These are phyloP conservation scores for Prosapia bicincta DNA, from an alignment of 2,888 invertebrate species.

Conservation along the genomic window DNA sequence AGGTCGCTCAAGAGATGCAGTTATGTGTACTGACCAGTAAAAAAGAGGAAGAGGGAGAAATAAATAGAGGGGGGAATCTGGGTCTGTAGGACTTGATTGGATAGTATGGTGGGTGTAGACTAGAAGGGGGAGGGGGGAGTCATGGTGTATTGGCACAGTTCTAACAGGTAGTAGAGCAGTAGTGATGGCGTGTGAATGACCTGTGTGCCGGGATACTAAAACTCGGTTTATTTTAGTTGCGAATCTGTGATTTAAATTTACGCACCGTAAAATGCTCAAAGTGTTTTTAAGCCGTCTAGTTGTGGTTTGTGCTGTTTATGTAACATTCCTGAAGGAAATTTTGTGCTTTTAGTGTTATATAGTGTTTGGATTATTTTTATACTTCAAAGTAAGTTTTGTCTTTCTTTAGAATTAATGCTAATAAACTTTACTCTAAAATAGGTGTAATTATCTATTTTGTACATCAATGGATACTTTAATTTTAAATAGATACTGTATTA, in stretches of 20 bases:
- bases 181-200: neutral
- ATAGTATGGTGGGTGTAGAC: neutral
- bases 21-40: neutral
- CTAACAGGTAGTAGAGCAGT: constrained; percentile 2
- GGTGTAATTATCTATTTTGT: too few species aligned
- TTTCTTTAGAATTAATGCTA: too few species aligned
- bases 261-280: neutral
- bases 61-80: neutral
- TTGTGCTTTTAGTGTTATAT: too few species aligned
- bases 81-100: constrained; percentile 2
- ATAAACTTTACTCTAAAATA: too few species aligned
- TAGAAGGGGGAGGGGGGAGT: neutral
- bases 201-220: neutral
- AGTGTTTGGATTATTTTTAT: too few species aligned
- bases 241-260: neutral
- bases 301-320: neutral
- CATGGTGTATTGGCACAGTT: constrained; percentile 2
- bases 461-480: too few species aligned
- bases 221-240: neutral
- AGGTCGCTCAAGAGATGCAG: neutral
- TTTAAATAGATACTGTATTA: too few species aligned
- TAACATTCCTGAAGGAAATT: neutral
- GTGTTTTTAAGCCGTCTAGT: neutral
- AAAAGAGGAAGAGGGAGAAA: neutral
- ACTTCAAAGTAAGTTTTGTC: too few species aligned